A percentile compares a stretch with the other conserved stretches of the same genome.
These are phyloP conservation scores for Rhagonycha lutea DNA, from an alignment of 2,888 invertebrate species.

Conservation along the genomic window DNA sequence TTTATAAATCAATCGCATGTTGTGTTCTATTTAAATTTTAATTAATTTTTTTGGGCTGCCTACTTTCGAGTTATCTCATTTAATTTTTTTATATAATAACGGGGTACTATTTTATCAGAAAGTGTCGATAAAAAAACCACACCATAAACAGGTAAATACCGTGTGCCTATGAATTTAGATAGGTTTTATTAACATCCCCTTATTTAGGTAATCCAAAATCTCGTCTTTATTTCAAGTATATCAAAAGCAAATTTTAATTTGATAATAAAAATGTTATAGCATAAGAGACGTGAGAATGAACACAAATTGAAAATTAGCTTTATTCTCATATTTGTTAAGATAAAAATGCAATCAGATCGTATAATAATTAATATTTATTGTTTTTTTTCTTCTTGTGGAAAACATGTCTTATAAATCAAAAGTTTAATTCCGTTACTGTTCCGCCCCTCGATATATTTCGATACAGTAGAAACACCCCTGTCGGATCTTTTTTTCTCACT, in stretches of 20 bases:
- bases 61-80: background rate
- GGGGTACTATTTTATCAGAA: background rate
- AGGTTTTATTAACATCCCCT: conserved; percentile 37
- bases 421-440: conserved; percentile 41
- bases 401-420: conserved; percentile 37
- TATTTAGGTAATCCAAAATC: conserved; percentile 8
- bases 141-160: conserved; percentile 17
- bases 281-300: conserved; percentile 50
- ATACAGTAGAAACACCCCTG: conserved; percentile 27
- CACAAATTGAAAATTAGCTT: conserved; percentile 54
- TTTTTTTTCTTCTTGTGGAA: conserved; percentile 11
- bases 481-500: conserved; percentile 31
- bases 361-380: conserved; percentile 19
- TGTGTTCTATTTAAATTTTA: background rate
- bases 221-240: conserved; percentile 28
- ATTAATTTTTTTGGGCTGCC: background rate
- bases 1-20: background rate
- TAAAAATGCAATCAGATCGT: conserved; percentile 8
- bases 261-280: conserved; percentile 50
- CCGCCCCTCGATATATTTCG: conserved; percentile 43
- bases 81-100: background rate
- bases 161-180: conserved; percentile 55
- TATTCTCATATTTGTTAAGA: conserved; percentile 17
- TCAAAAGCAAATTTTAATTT: conserved; percentile 48
- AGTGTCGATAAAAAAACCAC: background rate